phyloP scores from a whole-genome alignment of 1,140 invertebrate species.

The Hylaeus volcanicus region DNA sequence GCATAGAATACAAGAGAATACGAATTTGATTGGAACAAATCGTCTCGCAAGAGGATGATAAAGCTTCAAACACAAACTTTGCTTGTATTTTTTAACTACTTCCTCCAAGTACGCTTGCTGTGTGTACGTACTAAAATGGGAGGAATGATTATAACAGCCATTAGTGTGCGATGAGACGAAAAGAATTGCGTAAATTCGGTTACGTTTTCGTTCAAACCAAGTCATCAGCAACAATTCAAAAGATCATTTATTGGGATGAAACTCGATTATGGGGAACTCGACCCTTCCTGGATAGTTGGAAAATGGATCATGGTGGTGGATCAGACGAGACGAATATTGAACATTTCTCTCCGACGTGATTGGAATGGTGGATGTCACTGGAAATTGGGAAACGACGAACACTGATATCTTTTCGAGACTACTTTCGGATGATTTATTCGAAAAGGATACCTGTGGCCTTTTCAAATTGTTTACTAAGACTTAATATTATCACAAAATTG shows the following conservation, averaged over 20 bases:
- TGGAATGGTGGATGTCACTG: too few relatives aligned
- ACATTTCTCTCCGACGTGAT: too few relatives aligned
- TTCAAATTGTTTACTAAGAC: too few relatives aligned
- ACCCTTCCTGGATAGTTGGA: neutral
- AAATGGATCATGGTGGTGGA: neutral
- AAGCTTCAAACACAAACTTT: constrained; percentile 22
- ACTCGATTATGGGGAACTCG: neutral
- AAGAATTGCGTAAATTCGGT: constrained; percentile 35
- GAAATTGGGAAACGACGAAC: too few relatives aligned
- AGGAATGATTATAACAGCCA: neutral
- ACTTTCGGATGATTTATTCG: too few relatives aligned
- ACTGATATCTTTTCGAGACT: too few relatives aligned
- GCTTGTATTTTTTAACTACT: neutral
- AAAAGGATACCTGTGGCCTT: too few relatives aligned
- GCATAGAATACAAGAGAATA: neutral
- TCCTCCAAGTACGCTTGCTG: neutral
- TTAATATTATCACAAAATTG: too few relatives aligned
- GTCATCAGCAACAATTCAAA: neutral
- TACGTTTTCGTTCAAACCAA: neutral
- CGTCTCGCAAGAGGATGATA: constrained; percentile 1
- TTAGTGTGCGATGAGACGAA: constrained; percentile 14
- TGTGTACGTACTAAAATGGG: neutral
- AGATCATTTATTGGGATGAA: neutral
- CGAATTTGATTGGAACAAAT: constrained; percentile 1
- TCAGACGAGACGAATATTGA: too few relatives aligned